Percentiles rank a stretch among this genome's conserved stretches.
Conservation (phyloP, 2,888 invertebrate genomes). For the Cataglyphis livida region DNA sequence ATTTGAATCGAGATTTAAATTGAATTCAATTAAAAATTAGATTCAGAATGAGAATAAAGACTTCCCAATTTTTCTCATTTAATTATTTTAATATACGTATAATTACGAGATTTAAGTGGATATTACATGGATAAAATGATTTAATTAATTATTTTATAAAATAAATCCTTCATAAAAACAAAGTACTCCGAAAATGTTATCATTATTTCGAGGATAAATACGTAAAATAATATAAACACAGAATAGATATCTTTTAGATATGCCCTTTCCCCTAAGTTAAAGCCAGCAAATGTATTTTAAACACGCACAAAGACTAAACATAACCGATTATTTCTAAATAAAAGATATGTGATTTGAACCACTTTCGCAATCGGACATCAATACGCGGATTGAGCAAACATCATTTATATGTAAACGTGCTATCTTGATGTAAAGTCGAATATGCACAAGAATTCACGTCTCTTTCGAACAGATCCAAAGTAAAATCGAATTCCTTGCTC, state of each 20-base stretch:
- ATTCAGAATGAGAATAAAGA: neutral
- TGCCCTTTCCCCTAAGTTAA: neutral
- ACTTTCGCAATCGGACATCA: neutral
- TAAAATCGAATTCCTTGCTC: conserved; percentile 6
- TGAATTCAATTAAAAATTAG: neutral
- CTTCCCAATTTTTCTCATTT: neutral
- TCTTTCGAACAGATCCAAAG: neutral
- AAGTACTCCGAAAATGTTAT: neutral
- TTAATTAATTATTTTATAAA: neutral
- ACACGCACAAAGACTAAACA: neutral
- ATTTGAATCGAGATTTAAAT: conserved; percentile 11
- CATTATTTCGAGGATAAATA: neutral
- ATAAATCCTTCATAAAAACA: neutral
- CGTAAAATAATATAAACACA: neutral
- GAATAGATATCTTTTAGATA: neutral
- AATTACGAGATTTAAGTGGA: neutral
- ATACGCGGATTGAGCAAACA: neutral
- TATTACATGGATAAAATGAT: neutral
- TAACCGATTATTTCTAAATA: conserved; percentile 7
- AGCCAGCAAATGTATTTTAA: neutral
- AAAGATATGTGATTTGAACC: neutral
- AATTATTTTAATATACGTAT: neutral
- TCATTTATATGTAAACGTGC: neutral
- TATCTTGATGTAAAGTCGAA: neutral
- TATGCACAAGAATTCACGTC: neutral